phyloP scores from a whole-genome alignment of 37 sponge, comb jelly and placozoan species.

The Chondrilla cf. caribensis region DNA sequence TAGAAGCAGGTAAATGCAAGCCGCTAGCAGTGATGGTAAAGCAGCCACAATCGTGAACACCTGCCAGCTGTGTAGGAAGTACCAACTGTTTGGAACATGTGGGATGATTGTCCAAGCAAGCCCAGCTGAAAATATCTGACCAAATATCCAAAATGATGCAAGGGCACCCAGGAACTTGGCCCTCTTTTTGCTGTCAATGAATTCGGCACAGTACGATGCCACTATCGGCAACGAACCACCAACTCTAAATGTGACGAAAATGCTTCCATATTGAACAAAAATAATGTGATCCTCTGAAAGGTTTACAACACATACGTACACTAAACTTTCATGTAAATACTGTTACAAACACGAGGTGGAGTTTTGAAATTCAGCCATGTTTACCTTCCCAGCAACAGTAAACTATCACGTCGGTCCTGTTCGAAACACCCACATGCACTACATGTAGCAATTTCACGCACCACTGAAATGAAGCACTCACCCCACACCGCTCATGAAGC shows the following conservation, averaged over 20 bases:
- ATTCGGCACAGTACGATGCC: constrained; percentile 58
- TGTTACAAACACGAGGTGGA: too few relatives aligned
- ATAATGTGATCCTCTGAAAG: too few relatives aligned
- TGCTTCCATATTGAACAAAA: too few relatives aligned
- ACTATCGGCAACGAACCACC: constrained; percentile 78
- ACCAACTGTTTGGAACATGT: not conserved
- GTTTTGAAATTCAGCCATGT: too few relatives aligned
- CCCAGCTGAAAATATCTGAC: constrained; percentile 42
- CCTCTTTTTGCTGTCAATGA: constrained; percentile 51
- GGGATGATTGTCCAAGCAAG: constrained; percentile 71
- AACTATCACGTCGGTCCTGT: too few relatives aligned
- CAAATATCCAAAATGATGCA: constrained; percentile 58
- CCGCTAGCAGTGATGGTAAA: constrained; percentile 53
- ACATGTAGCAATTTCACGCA: too few relatives aligned
- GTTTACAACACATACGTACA: too few relatives aligned
- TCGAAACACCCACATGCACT: too few relatives aligned
- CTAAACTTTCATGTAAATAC: too few relatives aligned
- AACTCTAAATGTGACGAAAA: constrained; percentile 42
- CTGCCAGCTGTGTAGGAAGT: constrained; percentile 65
- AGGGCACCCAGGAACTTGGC: constrained; percentile 52
- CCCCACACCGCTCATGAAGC: too few relatives aligned
- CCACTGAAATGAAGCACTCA: too few relatives aligned
- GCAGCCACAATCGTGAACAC: constrained; percentile 57
- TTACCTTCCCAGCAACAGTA: too few relatives aligned
- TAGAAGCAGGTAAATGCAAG: constrained; percentile 48